Evolutionary conservation across 2,113 vertebrate species (phyloP).

Genomic region (Cynoglossus semilaevis): DNA sequence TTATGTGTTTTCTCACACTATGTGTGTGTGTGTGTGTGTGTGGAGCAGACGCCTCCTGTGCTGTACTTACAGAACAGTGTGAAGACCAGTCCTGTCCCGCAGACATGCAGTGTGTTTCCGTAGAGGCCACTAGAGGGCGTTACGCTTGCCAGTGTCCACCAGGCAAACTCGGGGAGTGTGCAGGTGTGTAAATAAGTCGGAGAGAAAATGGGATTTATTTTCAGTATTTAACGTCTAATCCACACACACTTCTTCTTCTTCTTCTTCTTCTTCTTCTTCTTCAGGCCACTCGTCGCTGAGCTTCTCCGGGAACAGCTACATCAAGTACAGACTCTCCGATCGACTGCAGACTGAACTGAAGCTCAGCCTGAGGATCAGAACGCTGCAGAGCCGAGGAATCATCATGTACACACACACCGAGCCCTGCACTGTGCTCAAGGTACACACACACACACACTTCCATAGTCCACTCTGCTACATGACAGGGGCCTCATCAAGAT

Average conservation of each 20-base stretch:
- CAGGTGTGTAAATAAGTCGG: constrained; percentile 76
- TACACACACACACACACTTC: constrained; percentile 50
- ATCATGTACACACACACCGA: constrained; percentile 93
- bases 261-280: neutral
- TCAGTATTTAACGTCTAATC: no score
- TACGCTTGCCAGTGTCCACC: constrained; percentile 94
- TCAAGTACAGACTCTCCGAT: constrained; percentile 92
- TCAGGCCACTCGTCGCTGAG: constrained; percentile 93
- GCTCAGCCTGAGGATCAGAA: constrained; percentile 90
- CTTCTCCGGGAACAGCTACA: constrained; percentile 97
- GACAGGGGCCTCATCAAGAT: no score
- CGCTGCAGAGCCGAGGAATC: constrained; percentile 90
- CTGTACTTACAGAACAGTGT: constrained; percentile 83
- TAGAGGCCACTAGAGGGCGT: constrained; percentile 81
- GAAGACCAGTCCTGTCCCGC: constrained; percentile 88
- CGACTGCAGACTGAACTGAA: constrained; percentile 85
- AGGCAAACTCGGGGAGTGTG: constrained; percentile 93
- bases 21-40: neutral
- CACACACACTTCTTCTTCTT: no score
- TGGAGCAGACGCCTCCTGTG: constrained; percentile 84
- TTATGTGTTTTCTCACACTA: neutral
- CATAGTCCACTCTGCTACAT: constrained; percentile 18
- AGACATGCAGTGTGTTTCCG: constrained; percentile 94
- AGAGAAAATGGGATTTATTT: no score
- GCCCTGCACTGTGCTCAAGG: constrained; percentile 92